Evolutionary conservation across 2,797 vertebrate species (phyloP), one percentile per base, ranked within the genome.

Genomic region (Rhinophrynus dorsalis): DNA sequence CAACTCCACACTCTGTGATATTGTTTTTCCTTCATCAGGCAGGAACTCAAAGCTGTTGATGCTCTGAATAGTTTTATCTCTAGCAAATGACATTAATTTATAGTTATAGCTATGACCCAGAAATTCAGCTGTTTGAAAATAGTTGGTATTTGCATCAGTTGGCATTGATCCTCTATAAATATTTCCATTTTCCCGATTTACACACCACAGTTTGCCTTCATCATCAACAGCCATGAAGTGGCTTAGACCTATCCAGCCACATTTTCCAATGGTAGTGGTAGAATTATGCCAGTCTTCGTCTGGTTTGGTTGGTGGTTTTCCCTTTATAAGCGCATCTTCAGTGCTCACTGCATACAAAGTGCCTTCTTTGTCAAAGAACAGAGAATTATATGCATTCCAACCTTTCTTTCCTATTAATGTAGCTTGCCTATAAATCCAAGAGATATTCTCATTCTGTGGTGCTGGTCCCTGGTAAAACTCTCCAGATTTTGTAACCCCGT

Each of bases 21-120:
- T 1, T 3, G 12, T 51, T 51, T 38, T 17, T 5, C 44, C 60
- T 13, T 17, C 2, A 2, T 50, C 30, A 35, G 32, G 12, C 7
- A 63, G n/a, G 30, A 63, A 63, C 2, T 37, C 21, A 18, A 63
- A 38, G 30, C 20, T 50, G 2, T 26, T 5, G 26, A 63, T 63
- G 12, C 11, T 63, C 0, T 11, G 8, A 17, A 63, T 63, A 4
- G 32, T 63, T 37, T 38, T 63, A 23, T 63, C 60, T 18, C 12
- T 15, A 15, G 45, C 7, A 5, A 63, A 38, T 1, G 8, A 1
- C 1, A 48, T 1, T 3, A n/a, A 35, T 24, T 13, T 3, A 40
- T n/a, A n/a, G n/a, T 12, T 17, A 51, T 26, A 51, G 7, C 23
- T 11, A 6, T 4, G 10, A 3, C 23, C 48, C 24, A 51, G 12